These are phyloP conservation scores for Microcebus jonahi DNA, from an alignment of 2,113 vertebrate genomes.

Conservation along the genomic window DNA sequence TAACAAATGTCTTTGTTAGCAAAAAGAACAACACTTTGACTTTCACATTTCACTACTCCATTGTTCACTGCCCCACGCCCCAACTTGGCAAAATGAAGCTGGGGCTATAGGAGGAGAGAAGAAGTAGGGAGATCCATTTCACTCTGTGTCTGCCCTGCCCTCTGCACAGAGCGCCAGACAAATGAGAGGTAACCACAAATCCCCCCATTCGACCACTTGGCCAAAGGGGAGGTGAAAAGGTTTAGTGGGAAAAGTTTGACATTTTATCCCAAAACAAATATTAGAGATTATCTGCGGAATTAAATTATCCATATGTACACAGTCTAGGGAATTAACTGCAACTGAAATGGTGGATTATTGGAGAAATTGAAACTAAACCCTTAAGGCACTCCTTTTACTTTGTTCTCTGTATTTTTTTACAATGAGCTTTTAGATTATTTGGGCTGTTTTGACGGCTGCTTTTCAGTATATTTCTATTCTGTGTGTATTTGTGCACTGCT, in stretches of 20 bases:
- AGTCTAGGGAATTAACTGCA: conserved; percentile 73
- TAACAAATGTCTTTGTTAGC: neutral
- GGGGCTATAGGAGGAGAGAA: neutral
- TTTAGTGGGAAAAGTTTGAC: conserved; percentile 73
- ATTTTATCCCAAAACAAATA: conserved; percentile 78
- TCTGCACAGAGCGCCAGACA: neutral
- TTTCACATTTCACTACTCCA: neutral
- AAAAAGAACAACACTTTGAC: neutral
- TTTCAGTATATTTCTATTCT: conserved; percentile 49
- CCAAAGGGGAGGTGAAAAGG: conserved; percentile 68
- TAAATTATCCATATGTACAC: conserved; percentile 74
- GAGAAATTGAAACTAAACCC: conserved; percentile 73
- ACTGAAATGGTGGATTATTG: conserved; percentile 73
- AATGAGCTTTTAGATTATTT: conserved; percentile 62
- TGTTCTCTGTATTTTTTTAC: conserved; percentile 61
- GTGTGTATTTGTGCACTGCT: conserved; percentile 66
- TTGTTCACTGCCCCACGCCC: neutral
- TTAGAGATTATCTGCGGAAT: conserved; percentile 72
- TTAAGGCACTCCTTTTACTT: conserved; percentile 63
- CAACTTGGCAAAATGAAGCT: neutral
- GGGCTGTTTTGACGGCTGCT: conserved; percentile 36
- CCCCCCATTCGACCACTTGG: conserved; percentile 59
- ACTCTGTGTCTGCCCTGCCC: neutral
- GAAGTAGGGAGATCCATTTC: neutral
- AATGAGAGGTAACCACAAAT: conserved; percentile 25